Conservation (phyloP, 2,888 invertebrate genomes). For the Chrysodeixis includens region DNA sequence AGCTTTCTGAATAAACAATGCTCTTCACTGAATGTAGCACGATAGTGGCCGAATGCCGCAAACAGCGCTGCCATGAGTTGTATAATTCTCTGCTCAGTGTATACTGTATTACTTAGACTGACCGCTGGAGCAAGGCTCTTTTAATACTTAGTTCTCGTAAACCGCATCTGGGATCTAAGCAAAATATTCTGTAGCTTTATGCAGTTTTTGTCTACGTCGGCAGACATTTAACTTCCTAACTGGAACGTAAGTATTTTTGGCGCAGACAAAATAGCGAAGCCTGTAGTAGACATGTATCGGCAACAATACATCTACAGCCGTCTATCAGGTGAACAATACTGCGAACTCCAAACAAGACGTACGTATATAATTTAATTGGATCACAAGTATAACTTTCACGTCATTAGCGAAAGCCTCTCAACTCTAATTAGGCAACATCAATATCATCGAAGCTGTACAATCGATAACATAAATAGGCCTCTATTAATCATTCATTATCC, state of each 20-base stretch:
- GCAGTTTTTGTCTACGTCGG: neutral
- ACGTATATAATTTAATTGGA: slow-evolving; percentile 35
- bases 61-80: slow-evolving; percentile 54
- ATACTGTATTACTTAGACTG: slow-evolving; percentile 21
- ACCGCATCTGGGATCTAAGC: slow-evolving; percentile 13
- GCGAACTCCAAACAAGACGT: neutral
- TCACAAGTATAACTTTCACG: slow-evolving; percentile 40
- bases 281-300: neutral
- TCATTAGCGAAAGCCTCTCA: slow-evolving; percentile 31
- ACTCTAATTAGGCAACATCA: slow-evolving; percentile 43
- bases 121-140: slow-evolving; percentile 16
- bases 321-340: neutral
- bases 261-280: neutral
- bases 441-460: slow-evolving; percentile 23
- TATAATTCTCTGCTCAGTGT: slow-evolving; percentile 48
- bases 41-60: slow-evolving; percentile 52
- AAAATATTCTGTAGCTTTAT: slow-evolving; percentile 8
- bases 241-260: neutral
- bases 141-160: slow-evolving; percentile 20
- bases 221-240: neutral
- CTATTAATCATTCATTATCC: slow-evolving; percentile 31
- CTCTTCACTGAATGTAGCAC: slow-evolving; percentile 59
- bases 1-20: slow-evolving; percentile 82
- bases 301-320: neutral
- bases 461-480: slow-evolving; percentile 32